Evolutionary conservation across 2,888 invertebrate species (phyloP), one percentile per base, ranked within the genome.

Genomic region (Acrobeloides nanus): DNA sequence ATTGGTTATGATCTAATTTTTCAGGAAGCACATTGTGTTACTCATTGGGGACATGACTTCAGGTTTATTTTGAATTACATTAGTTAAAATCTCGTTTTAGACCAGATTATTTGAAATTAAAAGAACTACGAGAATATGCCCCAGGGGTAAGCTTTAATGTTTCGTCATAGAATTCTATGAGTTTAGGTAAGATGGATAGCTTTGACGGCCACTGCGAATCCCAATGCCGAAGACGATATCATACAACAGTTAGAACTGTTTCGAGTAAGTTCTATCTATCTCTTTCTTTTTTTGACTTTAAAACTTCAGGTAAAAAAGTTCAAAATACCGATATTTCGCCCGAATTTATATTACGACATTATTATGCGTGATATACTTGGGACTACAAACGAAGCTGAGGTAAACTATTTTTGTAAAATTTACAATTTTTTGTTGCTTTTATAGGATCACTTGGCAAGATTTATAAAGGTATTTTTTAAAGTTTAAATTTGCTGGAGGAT

Each of bases 11-110:
- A 2, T 33, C 24, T 38, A 7, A 38, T 18, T 18, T 20, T 97
- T 10, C 97, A 99, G 77, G 97, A 99, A 78, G 92, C 90, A 1
- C 92, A 92, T 77, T 92, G 92, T 78, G 89, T 97, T 0, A 90
- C 89, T 66, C 86, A 95, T 68, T 99, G 95, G 97, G 97, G 97
- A 0, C 95, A 52, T 31, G 45, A 50, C 40, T 67, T 45, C 75
- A 95, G 78, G 60, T 57, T n/a, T n/a, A n/a, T n/a, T n/a, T n/a
- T n/a, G n/a, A n/a, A n/a, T n/a, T n/a, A n/a, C n/a, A n/a, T n/a
- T n/a, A n/a, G n/a, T n/a, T n/a, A n/a, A n/a, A n/a, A n/a, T n/a
- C n/a, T n/a, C n/a, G 17, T 44, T 60, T 44, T 75, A 81, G 90
- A 6, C 89, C 89, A 0, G 89, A 89, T 75, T 97, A 93, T 75